These are phyloP conservation scores for Samia ricini DNA, from an alignment of 1,140 invertebrate genomes.

Conservation along the genomic window DNA sequence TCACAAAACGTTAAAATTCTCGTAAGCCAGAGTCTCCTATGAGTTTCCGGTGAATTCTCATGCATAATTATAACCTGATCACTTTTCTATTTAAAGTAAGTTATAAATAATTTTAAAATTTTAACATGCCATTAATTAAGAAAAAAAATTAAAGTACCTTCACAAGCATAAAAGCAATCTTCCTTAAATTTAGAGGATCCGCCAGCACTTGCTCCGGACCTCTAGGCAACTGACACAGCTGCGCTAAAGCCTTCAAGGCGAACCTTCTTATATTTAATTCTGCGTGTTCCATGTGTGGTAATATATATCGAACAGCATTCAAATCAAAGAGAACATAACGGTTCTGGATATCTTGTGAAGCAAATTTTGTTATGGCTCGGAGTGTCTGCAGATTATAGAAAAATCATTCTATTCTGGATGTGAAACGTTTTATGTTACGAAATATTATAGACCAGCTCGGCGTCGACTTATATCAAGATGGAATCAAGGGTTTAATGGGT, in stretches of 20 bases:
- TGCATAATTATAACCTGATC: no score
- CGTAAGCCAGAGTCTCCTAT: no score
- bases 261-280: conserved; percentile 63
- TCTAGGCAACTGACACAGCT: conserved; percentile 59
- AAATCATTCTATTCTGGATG: no score
- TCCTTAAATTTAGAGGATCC: conserved; percentile 52
- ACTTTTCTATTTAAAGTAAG: no score
- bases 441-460: neutral
- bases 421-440: neutral
- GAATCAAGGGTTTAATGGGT: no score
- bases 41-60: no score
- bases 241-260: conserved; percentile 59
- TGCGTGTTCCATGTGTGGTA: conserved; percentile 54
- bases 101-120: no score
- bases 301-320: conserved; percentile 49
- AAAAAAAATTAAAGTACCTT: conserved; percentile 33
- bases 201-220: conserved; percentile 57
- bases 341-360: conserved; percentile 58
- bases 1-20: no score
- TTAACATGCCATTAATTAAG: no score
- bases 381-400: conserved; percentile 40
- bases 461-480: neutral
- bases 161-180: conserved; percentile 53
- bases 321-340: conserved; percentile 47
- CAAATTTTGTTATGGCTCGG: conserved; percentile 66